Conservation (phyloP, 2,113 vertebrate species). For the Sceloporus undulatus region DNA sequence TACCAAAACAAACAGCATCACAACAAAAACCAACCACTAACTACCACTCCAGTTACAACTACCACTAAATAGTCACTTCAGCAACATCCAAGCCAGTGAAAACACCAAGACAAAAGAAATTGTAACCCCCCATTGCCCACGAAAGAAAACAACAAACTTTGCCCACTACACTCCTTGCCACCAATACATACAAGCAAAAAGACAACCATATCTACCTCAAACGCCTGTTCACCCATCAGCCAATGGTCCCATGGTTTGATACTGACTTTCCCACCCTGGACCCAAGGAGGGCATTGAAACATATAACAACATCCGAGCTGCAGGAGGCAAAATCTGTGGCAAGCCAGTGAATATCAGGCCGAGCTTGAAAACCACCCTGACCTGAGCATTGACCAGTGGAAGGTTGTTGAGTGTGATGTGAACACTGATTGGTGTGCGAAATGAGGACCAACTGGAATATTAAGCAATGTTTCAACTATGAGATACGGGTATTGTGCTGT, state of each 20-base stretch:
- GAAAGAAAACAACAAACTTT: not conserved
- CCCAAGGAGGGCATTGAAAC: constrained; percentile 57
- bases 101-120: rapidly evolving
- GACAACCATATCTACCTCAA: not conserved
- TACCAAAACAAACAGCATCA: not conserved
- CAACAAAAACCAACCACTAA: not conserved
- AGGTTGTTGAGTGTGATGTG: constrained; percentile 34
- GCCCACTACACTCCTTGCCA: not conserved
- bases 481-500: constrained; percentile 63
- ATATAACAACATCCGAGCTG: constrained; percentile 64
- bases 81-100: not conserved
- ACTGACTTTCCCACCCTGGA: constrained; percentile 61
- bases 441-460: constrained; percentile 62
- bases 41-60: rapidly evolving
- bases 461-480: constrained; percentile 68
- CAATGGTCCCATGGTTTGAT: constrained; percentile 74
- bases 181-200: not conserved
- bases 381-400: constrained; percentile 7
- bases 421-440: constrained; percentile 68
- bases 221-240: constrained; percentile 29
- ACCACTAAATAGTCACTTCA: not conserved
- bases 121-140: rapidly evolving
- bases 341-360: constrained; percentile 57
- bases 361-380: constrained; percentile 40
- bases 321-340: constrained; percentile 55